phyloP scores from a whole-genome alignment of 2,797 vertebrate genomes.

The Dermochelys coriacea region DNA sequence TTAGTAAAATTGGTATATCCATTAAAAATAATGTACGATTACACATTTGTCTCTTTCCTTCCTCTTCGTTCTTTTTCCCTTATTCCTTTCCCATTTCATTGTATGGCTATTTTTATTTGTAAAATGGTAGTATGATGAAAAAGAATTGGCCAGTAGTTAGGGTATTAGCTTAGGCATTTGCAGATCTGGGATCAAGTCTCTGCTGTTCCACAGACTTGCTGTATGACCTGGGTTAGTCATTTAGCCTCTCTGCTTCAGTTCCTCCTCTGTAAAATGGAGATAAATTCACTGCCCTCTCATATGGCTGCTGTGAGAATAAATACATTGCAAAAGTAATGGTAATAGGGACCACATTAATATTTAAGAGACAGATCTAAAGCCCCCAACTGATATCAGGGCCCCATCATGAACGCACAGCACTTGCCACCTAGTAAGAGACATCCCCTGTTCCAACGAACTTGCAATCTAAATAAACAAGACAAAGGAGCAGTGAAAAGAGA shows the following conservation, averaged over 20 bases:
- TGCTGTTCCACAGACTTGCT: neutral
- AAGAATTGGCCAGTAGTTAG: rapidly evolving
- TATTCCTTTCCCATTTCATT: neutral
- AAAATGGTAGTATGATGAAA: neutral
- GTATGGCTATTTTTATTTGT: neutral
- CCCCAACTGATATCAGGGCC: neutral
- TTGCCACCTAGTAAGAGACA: neutral
- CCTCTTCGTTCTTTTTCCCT: neutral
- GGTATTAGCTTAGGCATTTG: neutral
- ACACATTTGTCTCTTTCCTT: neutral
- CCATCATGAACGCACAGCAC: neutral
- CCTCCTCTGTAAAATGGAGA: neutral
- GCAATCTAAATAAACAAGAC: neutral
- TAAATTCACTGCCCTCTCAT: neutral
- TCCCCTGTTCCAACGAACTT: neutral
- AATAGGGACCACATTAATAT: neutral
- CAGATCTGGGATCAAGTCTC: rapidly evolving
- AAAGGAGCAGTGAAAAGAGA: neutral
- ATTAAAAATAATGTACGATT: neutral
- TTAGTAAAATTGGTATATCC: neutral
- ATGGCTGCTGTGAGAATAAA: neutral
- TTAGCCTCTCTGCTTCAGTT: neutral
- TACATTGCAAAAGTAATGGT: neutral
- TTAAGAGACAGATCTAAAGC: neutral
- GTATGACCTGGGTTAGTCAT: neutral